These are phyloP conservation scores for Camelus bactrianus DNA, from an alignment of 2,113 vertebrate species.

Conservation along the genomic window DNA sequence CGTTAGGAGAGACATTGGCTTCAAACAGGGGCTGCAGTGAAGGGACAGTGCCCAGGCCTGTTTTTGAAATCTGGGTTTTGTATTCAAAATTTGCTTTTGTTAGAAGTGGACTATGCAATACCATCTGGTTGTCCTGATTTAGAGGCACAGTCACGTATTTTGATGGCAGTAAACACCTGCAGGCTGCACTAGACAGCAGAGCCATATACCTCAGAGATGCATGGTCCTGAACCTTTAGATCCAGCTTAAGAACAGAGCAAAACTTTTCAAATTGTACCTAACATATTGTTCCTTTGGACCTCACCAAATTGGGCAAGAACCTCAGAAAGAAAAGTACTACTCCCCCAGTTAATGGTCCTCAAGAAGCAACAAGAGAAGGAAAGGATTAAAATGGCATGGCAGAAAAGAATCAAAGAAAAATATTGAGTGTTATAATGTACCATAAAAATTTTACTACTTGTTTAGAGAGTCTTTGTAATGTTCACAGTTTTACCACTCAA, in stretches of 20 bases:
- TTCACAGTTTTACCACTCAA: constrained; percentile 57
- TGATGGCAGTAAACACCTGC: not conserved
- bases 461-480: constrained; percentile 71
- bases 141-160: not conserved
- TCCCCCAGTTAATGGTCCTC: constrained; percentile 20
- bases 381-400: not conserved
- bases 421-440: constrained; percentile 28
- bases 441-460: constrained; percentile 66
- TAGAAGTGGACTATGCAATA: not conserved
- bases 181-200: not conserved
- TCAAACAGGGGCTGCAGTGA: not conserved
- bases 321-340: constrained; percentile 37
- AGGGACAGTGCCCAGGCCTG: not conserved
- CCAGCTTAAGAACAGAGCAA: constrained; percentile 36
- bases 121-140: not conserved
- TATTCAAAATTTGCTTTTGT: constrained; percentile 18
- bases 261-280: constrained; percentile 53
- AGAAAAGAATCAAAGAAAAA: constrained; percentile 48
- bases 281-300: constrained; percentile 11
- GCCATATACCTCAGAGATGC: not conserved
- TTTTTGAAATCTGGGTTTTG: constrained; percentile 43
- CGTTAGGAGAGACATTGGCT: not conserved
- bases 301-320: not conserved
- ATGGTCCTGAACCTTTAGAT: not conserved
- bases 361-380: constrained; percentile 34